Evolutionary conservation across 2,113 vertebrate species (phyloP).

Genomic region (Crypturellus undulatus): DNA sequence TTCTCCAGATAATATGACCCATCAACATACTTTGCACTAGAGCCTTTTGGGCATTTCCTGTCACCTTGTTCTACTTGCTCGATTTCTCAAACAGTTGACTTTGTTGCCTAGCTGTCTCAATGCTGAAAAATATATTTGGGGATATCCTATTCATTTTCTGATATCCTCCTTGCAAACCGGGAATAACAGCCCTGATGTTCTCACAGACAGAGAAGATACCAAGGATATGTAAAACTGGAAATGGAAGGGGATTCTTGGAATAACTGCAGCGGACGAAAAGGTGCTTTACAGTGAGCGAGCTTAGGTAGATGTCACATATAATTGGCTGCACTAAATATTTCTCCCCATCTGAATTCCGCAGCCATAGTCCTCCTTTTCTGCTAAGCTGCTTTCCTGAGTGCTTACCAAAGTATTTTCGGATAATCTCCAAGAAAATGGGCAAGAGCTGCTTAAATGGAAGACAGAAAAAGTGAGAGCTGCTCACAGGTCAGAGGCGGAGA

Average conservation of each 20-base stretch:
- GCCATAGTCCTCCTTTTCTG: not conserved
- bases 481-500: not conserved
- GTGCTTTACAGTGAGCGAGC: not conserved
- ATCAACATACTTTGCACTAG: not conserved
- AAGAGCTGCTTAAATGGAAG: not conserved
- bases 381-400: not conserved
- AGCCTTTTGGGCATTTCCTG: not conserved
- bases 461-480: not conserved
- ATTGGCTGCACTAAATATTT: not conserved
- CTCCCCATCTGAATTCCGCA: not conserved
- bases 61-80: accelerated
- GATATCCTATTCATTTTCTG: not conserved
- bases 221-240: not conserved
- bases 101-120: not conserved
- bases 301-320: not conserved
- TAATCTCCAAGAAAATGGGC: not conserved
- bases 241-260: not conserved
- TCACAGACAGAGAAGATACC: not conserved
- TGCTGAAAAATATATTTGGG: not conserved
- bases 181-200: not conserved
- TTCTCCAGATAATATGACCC: not conserved
- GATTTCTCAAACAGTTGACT: not conserved
- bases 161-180: not conserved
- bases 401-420: not conserved
- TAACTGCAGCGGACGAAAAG: not conserved